Base-by-base conservation (phyloP, 2,888 invertebrate species). In the Drosophila quasianomalipes region DNA sequence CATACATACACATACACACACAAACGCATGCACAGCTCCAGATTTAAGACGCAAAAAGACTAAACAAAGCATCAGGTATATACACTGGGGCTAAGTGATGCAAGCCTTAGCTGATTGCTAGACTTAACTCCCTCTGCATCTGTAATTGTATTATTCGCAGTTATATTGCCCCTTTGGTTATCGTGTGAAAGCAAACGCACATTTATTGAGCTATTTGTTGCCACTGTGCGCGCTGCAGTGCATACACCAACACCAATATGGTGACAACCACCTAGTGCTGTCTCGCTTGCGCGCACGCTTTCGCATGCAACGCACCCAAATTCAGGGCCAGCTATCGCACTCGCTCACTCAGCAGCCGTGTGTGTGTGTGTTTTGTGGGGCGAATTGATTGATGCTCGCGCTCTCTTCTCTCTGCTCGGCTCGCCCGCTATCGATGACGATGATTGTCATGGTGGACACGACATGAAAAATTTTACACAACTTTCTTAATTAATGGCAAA, bases 391-490 rank as follows among this genome's bases (percentile, higher is more conserved):
- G 70, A 73, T 66, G 70, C 71, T 65, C 70, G 65, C 65, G 72
- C 77, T 75, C 84, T 76, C 71, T 78, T 79, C 76, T 76, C 79
- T 73, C 70, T 70, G 19, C 70, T 70, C 65, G 41, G 60, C 61
- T 58, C 41, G 66, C 59, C 79, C 67, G 75, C 74, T 79, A 79
- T 81, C 81, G 86, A 84, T 86, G 83, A 84, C 83, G 85, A 83
- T 82, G 85, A 83, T 82, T 83, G 72, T 85, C 79, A 90, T 90
- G 86, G 86, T 84, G 89, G 86, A 80, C 76, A 74, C 76, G 89
- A 87, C 76, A 74, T 78, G 89, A 89, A 86, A 83, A 84, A 65
- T 84, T 89, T 83, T 89, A 90, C 87, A 90, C 90, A 90, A 90
- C 84, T 89, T 84, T 89, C 90, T 89, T 89, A 89, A 90, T 88